Percentiles rank a stretch among this genome's conserved stretches.
These are phyloP conservation scores for Cossypha niveicapilla DNA, from an alignment of 2,797 vertebrate species.

Conservation along the genomic window DNA sequence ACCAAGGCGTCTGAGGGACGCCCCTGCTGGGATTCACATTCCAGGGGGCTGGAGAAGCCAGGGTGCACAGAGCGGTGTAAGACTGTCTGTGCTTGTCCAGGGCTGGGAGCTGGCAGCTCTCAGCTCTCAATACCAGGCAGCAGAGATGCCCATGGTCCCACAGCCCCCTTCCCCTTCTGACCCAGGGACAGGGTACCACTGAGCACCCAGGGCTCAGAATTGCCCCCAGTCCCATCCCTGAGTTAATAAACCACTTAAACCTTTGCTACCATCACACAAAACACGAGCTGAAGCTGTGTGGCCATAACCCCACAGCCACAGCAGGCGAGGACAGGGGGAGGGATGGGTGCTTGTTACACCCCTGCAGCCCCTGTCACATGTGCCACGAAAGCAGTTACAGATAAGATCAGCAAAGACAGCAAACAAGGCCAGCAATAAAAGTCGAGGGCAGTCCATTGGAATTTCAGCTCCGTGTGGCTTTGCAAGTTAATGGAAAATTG, in stretches of 20 bases:
- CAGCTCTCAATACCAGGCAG: background rate
- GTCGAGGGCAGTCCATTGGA: background rate
- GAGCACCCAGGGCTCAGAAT: background rate
- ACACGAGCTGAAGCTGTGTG: rapidly evolving
- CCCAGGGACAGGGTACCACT: rapidly evolving
- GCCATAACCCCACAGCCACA: rapidly evolving
- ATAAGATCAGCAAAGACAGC: slow-evolving; percentile 48
- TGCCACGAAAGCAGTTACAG: background rate
- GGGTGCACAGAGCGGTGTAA: rapidly evolving
- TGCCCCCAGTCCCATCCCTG: background rate
- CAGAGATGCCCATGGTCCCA: rapidly evolving
- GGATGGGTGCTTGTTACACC: background rate
- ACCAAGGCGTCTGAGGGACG: background rate
- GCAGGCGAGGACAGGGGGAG: background rate
- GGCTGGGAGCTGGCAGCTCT: background rate
- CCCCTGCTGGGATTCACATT: rapidly evolving
- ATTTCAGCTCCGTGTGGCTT: background rate
- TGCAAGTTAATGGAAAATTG: slow-evolving; percentile 51
- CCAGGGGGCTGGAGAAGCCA: rapidly evolving
- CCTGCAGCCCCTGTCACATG: background rate
- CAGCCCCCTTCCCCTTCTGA: rapidly evolving
- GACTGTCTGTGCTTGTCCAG: background rate
- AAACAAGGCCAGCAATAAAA: slow-evolving; percentile 22
- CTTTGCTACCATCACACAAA: background rate
- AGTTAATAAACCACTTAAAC: background rate